Evolutionary conservation across 2,888 invertebrate genomes (phyloP), one percentile per base, ranked within the genome.

Genomic region (Diadegma fenestrale): DNA sequence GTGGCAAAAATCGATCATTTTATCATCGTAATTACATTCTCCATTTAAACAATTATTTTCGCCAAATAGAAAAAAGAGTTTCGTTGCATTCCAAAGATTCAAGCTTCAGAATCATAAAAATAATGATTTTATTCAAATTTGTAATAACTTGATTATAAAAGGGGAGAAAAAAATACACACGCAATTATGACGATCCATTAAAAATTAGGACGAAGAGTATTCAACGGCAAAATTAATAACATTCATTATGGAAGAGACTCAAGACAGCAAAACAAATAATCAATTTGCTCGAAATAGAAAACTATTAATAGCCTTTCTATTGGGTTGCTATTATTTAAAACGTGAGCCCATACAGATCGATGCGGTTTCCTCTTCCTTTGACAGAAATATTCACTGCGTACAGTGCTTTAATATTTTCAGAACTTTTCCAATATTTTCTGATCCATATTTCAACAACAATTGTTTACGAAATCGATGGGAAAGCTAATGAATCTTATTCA

Each of bases 241-340:
- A 54, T 54, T 22, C 22, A 12, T 22, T 2, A 22, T 54, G 22
- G 22, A 10, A 22, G 12, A 26, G 22, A 1, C 22, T 54, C 54
- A 26, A 54, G 22, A 22, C 12, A 22, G 54, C 22, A 7, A 54
- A 54, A 54, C 54, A 54, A 54, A 54, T 54, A 54, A 54, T 54
- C 54, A 54, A 54, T 54, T 54, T 54, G 54, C 54, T 12, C 4
- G 22, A 22, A 54, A 54, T 22, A 54, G 54, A 54, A 54, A 54
- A 26, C 22, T 54, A 54, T 54, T 54, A 54, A 54, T 54, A 54
- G 54, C 22, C 54, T 12, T 54, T 54, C 22, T 54, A 54, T 54
- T 54, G 54, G 54, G 22, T 22, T 22, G 22, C 54, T 54, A 26
- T 22, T 54, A 54, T 54, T 54, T 22, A 54, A 54, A 54, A 54